Conservation (phyloP, 2,113 vertebrate species). For the Dipodomys merriami region DNA sequence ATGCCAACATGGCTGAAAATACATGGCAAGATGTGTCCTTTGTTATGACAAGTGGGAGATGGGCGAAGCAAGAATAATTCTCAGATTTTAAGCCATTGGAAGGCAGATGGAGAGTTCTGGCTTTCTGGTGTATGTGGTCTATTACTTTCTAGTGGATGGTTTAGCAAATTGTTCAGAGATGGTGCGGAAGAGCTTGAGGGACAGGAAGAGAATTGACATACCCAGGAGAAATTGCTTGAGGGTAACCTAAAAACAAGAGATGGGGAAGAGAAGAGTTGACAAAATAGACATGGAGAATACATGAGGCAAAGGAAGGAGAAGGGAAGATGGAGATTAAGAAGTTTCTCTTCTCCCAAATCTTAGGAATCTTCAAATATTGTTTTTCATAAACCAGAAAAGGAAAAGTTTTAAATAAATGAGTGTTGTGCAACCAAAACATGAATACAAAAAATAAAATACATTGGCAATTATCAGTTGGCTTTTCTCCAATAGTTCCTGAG, state of each 20-base stretch:
- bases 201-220: background rate
- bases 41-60: background rate
- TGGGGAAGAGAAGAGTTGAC: background rate
- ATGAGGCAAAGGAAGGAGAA: background rate
- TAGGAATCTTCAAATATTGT: background rate
- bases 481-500: background rate
- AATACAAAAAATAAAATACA: background rate
- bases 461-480: background rate
- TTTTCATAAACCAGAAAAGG: constrained; percentile 21
- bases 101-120: background rate
- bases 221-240: background rate
- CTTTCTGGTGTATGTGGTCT: too few species aligned
- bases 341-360: accelerated
- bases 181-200: background rate
- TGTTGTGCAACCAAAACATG: background rate
- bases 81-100: background rate
- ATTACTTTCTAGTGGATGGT: background rate
- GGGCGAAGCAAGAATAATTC: background rate
- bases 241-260: background rate
- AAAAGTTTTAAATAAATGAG: background rate
- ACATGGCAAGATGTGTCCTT: background rate
- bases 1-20: background rate
- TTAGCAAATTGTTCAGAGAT: background rate
- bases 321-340: background rate
- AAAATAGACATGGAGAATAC: background rate